Evolutionary conservation across 1,140 invertebrate genomes (phyloP).

Genomic region (Ceratosolen fusciceps): DNA sequence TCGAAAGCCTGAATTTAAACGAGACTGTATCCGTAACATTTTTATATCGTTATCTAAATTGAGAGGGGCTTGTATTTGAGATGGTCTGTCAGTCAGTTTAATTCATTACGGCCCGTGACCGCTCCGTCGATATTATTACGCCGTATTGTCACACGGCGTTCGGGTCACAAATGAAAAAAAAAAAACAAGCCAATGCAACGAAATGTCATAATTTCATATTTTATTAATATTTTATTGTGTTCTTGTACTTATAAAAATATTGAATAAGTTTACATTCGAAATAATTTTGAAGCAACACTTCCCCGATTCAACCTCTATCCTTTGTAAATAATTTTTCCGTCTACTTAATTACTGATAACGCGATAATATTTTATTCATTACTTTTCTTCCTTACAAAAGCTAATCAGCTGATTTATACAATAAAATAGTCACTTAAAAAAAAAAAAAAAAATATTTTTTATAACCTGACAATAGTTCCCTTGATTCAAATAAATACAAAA

Average conservation of each 20-base stretch:
- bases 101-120: too few relatives aligned
- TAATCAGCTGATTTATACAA: constrained; percentile 32
- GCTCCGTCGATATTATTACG: not conserved
- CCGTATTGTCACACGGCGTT: not conserved
- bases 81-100: too few relatives aligned
- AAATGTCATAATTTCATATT: constrained; percentile 44
- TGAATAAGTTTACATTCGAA: constrained; percentile 47
- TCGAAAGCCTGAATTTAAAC: not conserved
- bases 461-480: constrained; percentile 37
- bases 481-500: constrained; percentile 48
- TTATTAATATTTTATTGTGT: constrained; percentile 48
- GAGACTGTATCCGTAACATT: not conserved
- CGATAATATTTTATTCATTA: constrained; percentile 15
- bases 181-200: not conserved
- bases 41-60: too few relatives aligned
- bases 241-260: constrained; percentile 50
- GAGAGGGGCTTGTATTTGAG: constrained; percentile 42
- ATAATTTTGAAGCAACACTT: constrained; percentile 46
- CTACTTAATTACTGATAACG: constrained; percentile 37
- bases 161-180: not conserved
- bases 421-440: constrained; percentile 32
- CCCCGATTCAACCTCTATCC: constrained; percentile 39
- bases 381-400: constrained; percentile 40
- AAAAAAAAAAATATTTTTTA: too few relatives aligned
- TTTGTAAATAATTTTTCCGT: constrained; percentile 46